phyloP scores from a whole-genome alignment of 2,888 invertebrate species.

The Ceramica pisi region DNA sequence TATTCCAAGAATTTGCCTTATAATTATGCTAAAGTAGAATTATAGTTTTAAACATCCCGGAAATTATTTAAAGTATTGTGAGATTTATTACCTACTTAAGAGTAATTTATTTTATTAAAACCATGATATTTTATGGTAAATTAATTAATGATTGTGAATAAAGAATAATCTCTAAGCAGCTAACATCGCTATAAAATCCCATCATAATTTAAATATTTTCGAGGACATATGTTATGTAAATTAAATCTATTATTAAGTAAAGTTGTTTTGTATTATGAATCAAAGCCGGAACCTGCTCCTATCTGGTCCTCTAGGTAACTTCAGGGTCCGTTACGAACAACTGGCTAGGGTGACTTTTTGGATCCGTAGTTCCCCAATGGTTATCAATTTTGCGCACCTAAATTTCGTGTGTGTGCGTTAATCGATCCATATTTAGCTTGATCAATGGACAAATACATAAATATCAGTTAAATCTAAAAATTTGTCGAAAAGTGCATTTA shows the following conservation, averaged over 20 bases:
- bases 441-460: too few relatives aligned
- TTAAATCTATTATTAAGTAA: constrained; percentile 13
- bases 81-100: not conserved
- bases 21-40: not conserved
- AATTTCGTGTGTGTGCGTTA: too few relatives aligned
- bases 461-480: too few relatives aligned
- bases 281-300: not conserved
- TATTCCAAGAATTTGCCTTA: not conserved
- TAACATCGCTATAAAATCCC: not conserved
- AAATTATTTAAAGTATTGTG: not conserved
- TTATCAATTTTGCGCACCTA: too few relatives aligned
- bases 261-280: constrained; percentile 5
- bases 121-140: not conserved
- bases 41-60: not conserved
- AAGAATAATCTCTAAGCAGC: not conserved
- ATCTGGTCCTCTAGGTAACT: not conserved
- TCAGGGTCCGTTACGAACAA: not conserved
- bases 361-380: too few relatives aligned
- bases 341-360: too few relatives aligned
- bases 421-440: too few relatives aligned
- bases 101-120: not conserved
- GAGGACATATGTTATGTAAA: not conserved
- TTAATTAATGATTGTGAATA: not conserved
- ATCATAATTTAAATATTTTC: not conserved
- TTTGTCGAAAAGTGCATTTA: too few relatives aligned